Evolutionary conservation across 2,113 vertebrate genomes (phyloP).

Genomic region (Mormyrus iriodes): DNA sequence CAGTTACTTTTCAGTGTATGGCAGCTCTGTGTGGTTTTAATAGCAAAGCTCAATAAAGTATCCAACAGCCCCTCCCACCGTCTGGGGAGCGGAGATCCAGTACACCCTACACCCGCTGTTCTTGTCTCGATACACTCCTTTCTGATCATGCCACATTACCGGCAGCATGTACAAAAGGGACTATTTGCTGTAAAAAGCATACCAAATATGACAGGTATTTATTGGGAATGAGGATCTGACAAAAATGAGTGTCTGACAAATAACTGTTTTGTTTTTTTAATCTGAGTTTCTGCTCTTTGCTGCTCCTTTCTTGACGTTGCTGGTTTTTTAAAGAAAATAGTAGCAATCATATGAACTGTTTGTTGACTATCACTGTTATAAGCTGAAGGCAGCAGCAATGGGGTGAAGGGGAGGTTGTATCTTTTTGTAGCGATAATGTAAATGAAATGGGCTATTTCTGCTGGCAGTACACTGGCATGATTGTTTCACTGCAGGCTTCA

Average conservation of each 20-base stretch:
- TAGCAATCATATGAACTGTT: not conserved
- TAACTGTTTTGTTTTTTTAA: not conserved
- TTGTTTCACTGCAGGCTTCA: not conserved
- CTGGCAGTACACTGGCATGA: slow-evolving; percentile 20
- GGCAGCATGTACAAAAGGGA: slow-evolving; percentile 46
- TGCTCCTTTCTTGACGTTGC: not conserved
- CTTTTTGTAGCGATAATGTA: not conserved
- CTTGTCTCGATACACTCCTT: slow-evolving; percentile 8
- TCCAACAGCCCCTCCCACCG: not conserved
- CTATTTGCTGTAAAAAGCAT: slow-evolving; percentile 23
- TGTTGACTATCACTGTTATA: not conserved
- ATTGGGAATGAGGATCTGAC: slow-evolving; percentile 8
- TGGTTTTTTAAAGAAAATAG: not conserved
- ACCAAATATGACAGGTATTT: slow-evolving; percentile 31
- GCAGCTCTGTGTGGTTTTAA: not conserved
- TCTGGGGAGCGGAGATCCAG: not conserved
- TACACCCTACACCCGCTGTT: not conserved
- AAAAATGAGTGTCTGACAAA: not conserved
- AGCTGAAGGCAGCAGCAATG: not conserved
- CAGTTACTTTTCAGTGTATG: not conserved
- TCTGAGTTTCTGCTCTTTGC: too few species aligned
- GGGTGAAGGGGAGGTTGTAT: not conserved
- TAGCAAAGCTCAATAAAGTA: not conserved
- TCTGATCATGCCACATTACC: slow-evolving; percentile 42
- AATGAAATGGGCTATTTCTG: not conserved